Base-by-base conservation (phyloP, 2,888 invertebrate species). In the Heteropelma amictum region DNA sequence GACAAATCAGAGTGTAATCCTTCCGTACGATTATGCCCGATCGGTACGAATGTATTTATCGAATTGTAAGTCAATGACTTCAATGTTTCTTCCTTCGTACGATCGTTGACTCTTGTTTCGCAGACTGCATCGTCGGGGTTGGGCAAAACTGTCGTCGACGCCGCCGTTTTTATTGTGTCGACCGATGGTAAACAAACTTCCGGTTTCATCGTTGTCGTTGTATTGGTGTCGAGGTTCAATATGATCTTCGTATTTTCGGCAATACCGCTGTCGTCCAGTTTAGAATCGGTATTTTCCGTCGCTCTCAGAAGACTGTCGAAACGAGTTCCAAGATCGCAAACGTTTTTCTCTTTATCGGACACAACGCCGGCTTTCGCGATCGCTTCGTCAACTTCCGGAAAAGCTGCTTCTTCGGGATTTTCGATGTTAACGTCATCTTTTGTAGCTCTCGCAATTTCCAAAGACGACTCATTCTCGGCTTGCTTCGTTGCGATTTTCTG, bases 1-100 rank as follows among this genome's bases (percentile, higher is more conserved):
- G 92, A 91, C 68, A 92, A 86, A 80, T 92, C 92, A 0, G 91
- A 90, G 80, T 91, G 90, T 7, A 89, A 72, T 10, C 85, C 84
- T 1, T 85, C 85, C 0, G 84, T 67, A 73, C 88, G 85, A 58
- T 79, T 84, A 38, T 79, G 84, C 26, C 79, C 81, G n/a, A 89
- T 89, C 0, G 89, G 89, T 3, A 89, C 83, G 8, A 89, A 89
- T 14, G 84, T 85, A 70, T 88, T 89, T 12, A 82, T 86, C 3
- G 84, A 81, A 64, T 81, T 85, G 68, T 87, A 89, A 0, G 86
- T 82, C 14, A 88, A 73, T 0, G 84, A 80, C 40, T 87, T 88
- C 0, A 83, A 70, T 21, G 75, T 53, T 38, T 79, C 82, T 70
- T 86, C 83, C 53, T 86, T 86, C 2, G 81, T 73, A n/a, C 75